Evolutionary conservation across 1,140 invertebrate genomes (phyloP).

Genomic region (Cyphomyrmex costatus): DNA sequence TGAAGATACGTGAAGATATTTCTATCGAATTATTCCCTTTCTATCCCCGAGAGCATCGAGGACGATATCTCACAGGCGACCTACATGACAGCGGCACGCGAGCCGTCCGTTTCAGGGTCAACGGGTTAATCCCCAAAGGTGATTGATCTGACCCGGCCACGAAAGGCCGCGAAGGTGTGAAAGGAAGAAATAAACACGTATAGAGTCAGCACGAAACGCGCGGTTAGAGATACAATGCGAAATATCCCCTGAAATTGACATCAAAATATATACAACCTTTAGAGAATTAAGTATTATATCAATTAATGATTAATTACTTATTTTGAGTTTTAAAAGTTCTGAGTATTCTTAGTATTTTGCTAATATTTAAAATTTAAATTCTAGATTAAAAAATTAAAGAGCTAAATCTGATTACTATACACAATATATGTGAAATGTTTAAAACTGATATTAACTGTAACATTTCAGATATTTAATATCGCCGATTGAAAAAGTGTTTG

Average conservation of each 20-base stretch:
- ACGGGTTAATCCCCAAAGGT: constrained; percentile 66
- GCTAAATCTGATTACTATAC: neutral
- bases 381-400: neutral
- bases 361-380: too few relatives aligned
- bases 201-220: neutral
- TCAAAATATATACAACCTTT: neutral
- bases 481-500: neutral
- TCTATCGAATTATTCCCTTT: neutral
- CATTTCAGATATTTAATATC: constrained; percentile 29
- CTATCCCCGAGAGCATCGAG: neutral
- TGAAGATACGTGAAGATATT: neutral
- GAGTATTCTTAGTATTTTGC: too few relatives aligned
- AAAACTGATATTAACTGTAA: neutral
- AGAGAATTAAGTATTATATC: too few relatives aligned
- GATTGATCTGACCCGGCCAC: constrained; percentile 59
- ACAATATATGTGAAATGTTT: too few relatives aligned
- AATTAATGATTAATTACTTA: too few relatives aligned
- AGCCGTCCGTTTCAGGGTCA: constrained; percentile 65
- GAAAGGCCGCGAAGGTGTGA: constrained; percentile 13
- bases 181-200: constrained; percentile 18
- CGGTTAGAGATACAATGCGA: neutral
- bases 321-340: too few relatives aligned
- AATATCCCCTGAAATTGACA: neutral
- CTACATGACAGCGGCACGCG: constrained; percentile 10
- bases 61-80: neutral